Evolutionary conservation across 2,888 invertebrate genomes (phyloP), one percentile per base, ranked within the genome.

Genomic region (Hoplodrina blanda): DNA sequence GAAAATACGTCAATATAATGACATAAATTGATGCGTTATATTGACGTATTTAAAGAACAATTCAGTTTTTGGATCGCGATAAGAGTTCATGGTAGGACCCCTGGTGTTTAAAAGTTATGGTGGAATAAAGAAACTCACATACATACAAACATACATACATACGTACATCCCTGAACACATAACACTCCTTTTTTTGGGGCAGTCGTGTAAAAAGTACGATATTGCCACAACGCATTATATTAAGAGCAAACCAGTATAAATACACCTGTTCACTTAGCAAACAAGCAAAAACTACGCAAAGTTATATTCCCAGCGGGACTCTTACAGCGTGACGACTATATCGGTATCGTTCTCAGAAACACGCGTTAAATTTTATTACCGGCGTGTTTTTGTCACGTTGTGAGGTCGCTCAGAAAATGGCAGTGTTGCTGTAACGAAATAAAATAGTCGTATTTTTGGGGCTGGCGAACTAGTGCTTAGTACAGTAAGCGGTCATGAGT

Each of bases 351-450:
- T 52, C 59, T 52, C 25, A 63, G 52, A n/a, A 73, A 72, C 72
- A 77, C 30, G 55, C 66, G 62, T 76, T 3, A 78, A 78, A 67
- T 76, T 78, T 78, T 78, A 73, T 78, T 72, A 67, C 52, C 11
- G 7, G 8, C 49, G 41, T 78, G 57, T 71, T 71, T 57, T 41
- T 78, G 59, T 62, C 66, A 78, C 37, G 49, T 62, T 15, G 20
- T 30, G n/a, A 37, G 57, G 5, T 46, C 10, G 11, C 15, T 13
- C 17, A 2, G 25, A 50, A 55, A 25, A 53, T 52, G 52, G 46
- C 17, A 53, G 20, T 46, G 61, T 30, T 41, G 17, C 13, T 19
- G 13, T 50, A 19, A 17, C 1, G 10, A 30, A 30, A 62, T 33
- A n/a, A 49, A 54, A 54, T 41, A 20, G n/a, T 62, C 13, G 49